Conservation (phyloP, 2,888 invertebrate genomes). For the Poecilus cupreus region DNA sequence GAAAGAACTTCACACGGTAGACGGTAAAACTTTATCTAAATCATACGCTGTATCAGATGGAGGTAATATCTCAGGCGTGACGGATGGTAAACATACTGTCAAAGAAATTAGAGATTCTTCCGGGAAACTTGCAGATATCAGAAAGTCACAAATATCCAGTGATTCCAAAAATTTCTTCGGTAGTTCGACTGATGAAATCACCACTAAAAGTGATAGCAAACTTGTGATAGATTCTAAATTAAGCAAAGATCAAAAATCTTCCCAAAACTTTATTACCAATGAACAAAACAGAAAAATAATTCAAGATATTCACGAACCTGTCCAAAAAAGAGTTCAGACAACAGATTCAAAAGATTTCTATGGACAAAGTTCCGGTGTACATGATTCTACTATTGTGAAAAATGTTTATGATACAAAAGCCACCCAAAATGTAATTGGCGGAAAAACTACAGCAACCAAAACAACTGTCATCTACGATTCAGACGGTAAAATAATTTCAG, state of each 20-base stretch:
- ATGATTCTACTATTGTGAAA: constrained; percentile 65
- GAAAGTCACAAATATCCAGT: background rate
- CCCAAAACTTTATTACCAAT: constrained; percentile 30
- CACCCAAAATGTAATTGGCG: constrained; percentile 70
- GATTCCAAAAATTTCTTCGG: background rate
- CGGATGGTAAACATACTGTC: background rate
- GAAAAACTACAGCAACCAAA: constrained; percentile 61
- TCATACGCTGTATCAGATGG: constrained; percentile 65
- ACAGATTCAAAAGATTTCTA: constrained; percentile 69
- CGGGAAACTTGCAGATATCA: background rate
- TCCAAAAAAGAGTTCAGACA: constrained; percentile 37
- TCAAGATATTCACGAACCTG: constrained; percentile 39
- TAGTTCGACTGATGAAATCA: no score
- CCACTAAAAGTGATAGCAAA: background rate
- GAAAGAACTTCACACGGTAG: constrained; percentile 71
- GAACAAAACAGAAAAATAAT: constrained; percentile 46
- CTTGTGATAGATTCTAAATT: background rate
- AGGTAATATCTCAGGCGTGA: background rate
- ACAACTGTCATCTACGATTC: constrained; percentile 63
- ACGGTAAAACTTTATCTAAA: constrained; percentile 67
- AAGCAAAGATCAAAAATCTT: background rate
- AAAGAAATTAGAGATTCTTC: background rate
- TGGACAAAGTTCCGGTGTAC: constrained; percentile 68
- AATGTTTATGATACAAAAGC: constrained; percentile 70
- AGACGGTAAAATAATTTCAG: constrained; percentile 73